Conservation (phyloP, 2,797 vertebrate genomes). For the Meda fulgida region DNA sequence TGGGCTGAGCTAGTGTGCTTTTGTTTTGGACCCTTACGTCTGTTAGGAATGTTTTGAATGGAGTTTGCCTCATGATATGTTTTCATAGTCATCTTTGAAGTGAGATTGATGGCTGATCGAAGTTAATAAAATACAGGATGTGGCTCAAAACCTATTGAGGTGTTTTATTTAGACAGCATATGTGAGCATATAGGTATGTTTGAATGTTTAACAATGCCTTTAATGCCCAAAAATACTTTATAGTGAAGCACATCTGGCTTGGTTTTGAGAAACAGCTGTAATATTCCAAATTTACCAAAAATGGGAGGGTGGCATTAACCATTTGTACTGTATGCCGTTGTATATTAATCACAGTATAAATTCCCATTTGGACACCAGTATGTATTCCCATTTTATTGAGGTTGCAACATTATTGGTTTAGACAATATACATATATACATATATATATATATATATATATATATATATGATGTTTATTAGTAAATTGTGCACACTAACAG, state of each 20-base stretch:
- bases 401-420: background rate
- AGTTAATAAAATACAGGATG: background rate
- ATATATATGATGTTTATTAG: background rate
- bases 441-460: too few species aligned
- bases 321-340: background rate
- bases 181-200: background rate
- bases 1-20: constrained; percentile 26
- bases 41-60: background rate
- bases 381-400: background rate
- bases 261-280: background rate
- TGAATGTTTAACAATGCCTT: background rate
- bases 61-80: background rate
- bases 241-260: background rate
- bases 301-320: background rate
- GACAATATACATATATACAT: too few species aligned
- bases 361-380: background rate
- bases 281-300: background rate
- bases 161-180: background rate
- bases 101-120: background rate
- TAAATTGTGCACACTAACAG: background rate
- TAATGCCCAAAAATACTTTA: background rate
- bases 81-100: background rate
- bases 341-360: background rate
- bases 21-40: constrained; percentile 1
- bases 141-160: background rate